Evolutionary conservation across 1,140 invertebrate species (phyloP), one percentile per base, ranked within the genome.

Genomic region (Zaprionus camerounensis): DNA sequence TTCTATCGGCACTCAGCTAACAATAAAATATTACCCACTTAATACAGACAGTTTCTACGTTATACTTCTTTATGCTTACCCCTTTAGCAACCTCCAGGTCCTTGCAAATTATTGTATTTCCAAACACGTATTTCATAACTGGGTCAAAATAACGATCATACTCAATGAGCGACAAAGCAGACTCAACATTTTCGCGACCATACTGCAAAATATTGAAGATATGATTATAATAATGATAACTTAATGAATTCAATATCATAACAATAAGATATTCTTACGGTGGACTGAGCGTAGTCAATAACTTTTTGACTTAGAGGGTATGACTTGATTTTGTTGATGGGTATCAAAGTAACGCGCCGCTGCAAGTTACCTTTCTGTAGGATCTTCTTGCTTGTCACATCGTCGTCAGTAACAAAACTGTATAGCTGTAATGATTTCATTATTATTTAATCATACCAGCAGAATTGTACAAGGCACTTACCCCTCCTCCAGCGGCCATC

Each of bases 101-200:
- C 38, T 94, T 94, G 92, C 98, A 98, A 57, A 99, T 94, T 73
- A 99, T 96, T 51, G 95, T 95, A 78, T 95, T 93, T 13, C 98
- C 98, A 93, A 99, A 99, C 71, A 98, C 95, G 94, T 95, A 98
- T 79, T 96, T 93, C 96, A 99, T 98, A 1, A 98, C 98, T 1
- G 95, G 92, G 53, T 95, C 94, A 26, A 97, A 94, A 59, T 95
- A 93, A 22, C 93, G 86, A 51, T 97, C 95, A 93, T 96, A 99
- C 34, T 95, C 94, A 49, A 99, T 95, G 24, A 99, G 93, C 26
- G 96, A 96, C 24, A 99, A 87, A 2, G 98, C 98, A 13, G 96
- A 94, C 74, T 96, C 94, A 0, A 98, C 97, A 91, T 98, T 98
- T 44, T 97, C 96, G 36, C 94, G 92, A 1, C 97, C 97, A 57